Base-by-base conservation (phyloP, 2,888 invertebrate genomes). In the Heliconius sara region DNA sequence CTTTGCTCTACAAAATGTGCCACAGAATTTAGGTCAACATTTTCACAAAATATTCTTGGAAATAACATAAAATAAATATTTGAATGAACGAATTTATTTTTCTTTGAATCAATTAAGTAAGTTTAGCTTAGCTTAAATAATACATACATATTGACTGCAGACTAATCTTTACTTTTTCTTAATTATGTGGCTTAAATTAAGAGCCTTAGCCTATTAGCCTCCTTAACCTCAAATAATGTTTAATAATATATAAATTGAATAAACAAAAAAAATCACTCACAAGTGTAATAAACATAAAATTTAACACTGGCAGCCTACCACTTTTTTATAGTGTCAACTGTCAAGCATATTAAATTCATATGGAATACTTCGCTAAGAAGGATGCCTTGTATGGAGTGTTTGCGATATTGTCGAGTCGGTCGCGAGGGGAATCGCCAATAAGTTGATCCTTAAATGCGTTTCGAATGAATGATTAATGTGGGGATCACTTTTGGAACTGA, bases 341-440 rank as follows among this genome's bases (percentile, higher is more conserved):
- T 73, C 67, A 81, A 76, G 68, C 68, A 57, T 80, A 77, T 81
- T 79, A 78, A 74, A 80, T 71, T 68, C 75, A 66, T 67, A 79
- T 77, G 77, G 79, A 81, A 74, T 71, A 80, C 72, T 57, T 72
- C 79, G 76, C 79, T 79, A 80, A 81, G 79, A 80, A 74, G 79
- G 79, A 76, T 65, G 78, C 79, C 80, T 57, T 80, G 80, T 82
- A 81, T 76, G 84, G 84, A 80, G 80, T 77, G 82, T 74, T 78
- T 77, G 82, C 82, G 79, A 83, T 83, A 83, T 81, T 84, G 84
- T 82, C 75, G 76, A 76, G 80, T 47, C 68, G 52, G 75, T 80
- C 86, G 86, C 85, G 86, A 78, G 72, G 80, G 78, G 87, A 87
- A 86, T 87, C 83, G 75, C 83, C 85, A 84, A 86, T 84, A 79